Percentiles rank a stretch among this genome's conserved stretches.
Conservation (phyloP, 2,113 vertebrate species). For the Peromyscus leucopus region DNA sequence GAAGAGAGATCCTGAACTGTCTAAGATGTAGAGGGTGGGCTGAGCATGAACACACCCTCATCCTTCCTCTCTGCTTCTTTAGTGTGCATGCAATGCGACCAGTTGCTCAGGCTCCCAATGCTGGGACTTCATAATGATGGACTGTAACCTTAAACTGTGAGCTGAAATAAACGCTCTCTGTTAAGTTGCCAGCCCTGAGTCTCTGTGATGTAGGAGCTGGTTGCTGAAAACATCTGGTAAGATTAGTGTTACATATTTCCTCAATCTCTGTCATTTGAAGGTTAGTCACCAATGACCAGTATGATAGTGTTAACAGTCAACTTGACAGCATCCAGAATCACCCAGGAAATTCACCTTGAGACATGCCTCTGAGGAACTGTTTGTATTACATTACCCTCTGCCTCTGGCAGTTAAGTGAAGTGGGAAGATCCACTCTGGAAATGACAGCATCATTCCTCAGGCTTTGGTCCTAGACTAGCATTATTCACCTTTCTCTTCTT, state of each 20-base stretch:
- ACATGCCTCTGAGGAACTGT: background rate
- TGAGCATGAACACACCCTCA: background rate
- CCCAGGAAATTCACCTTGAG: too few species aligned
- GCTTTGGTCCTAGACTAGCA: background rate
- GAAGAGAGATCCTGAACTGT: background rate
- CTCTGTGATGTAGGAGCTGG: background rate
- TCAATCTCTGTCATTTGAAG: background rate
- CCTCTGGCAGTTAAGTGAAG: background rate
- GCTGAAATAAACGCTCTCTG: background rate
- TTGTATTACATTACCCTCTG: background rate
- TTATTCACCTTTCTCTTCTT: too few species aligned
- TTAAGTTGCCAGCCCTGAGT: background rate
- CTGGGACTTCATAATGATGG: background rate
- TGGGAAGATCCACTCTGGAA: background rate
- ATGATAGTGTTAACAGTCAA: background rate
- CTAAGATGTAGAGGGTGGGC: background rate
- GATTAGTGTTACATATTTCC: background rate
- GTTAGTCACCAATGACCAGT: too few species aligned
- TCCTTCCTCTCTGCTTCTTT: background rate
- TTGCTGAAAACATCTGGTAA: background rate
- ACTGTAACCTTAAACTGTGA: background rate
- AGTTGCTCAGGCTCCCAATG: too few species aligned
- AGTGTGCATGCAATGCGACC: background rate
- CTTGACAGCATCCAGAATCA: too few species aligned
- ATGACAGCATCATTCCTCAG: too few species aligned